phyloP scores from a whole-genome alignment of 1,140 invertebrate species.

The Drosophila busckii region DNA sequence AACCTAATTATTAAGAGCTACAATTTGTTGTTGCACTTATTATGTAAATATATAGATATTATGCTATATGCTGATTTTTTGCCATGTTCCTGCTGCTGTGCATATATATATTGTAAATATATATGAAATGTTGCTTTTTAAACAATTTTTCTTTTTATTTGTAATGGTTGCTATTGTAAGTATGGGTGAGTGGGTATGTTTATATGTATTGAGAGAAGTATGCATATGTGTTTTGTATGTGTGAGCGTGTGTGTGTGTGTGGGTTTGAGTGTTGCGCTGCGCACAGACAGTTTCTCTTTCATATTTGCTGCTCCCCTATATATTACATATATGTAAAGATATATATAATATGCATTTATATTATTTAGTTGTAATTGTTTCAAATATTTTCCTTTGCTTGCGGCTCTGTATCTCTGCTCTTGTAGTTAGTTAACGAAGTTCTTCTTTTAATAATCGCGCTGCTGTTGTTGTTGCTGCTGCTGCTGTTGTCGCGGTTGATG shows the following conservation, averaged over 20 bases:
- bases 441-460: no score
- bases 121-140: slow-evolving; percentile 33
- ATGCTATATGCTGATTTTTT: no score
- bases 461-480: slow-evolving; percentile 15
- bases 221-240: slow-evolving; percentile 17
- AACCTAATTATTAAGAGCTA: slow-evolving; percentile 25
- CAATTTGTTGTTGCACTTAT: slow-evolving; percentile 14
- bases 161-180: slow-evolving; percentile 46
- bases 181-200: slow-evolving; percentile 22
- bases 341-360: slow-evolving; percentile 45
- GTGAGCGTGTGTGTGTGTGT: slow-evolving; percentile 18
- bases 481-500: slow-evolving; percentile 9
- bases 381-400: slow-evolving; percentile 17
- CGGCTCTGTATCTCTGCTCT: slow-evolving; percentile 9
- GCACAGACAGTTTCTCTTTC: slow-evolving; percentile 72
- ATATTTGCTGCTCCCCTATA: slow-evolving; percentile 67
- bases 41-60: no score
- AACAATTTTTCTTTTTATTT: slow-evolving; percentile 49
- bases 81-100: slow-evolving; percentile 17
- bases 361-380: slow-evolving; percentile 52
- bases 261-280: slow-evolving; percentile 51
- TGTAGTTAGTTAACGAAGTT: slow-evolving; percentile 46
- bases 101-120: slow-evolving; percentile 40
- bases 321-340: slow-evolving; percentile 47
- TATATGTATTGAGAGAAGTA: slow-evolving; percentile 19